Conservation (phyloP, 2,113 vertebrate species). For the Mystacornis crossleyi region DNA sequence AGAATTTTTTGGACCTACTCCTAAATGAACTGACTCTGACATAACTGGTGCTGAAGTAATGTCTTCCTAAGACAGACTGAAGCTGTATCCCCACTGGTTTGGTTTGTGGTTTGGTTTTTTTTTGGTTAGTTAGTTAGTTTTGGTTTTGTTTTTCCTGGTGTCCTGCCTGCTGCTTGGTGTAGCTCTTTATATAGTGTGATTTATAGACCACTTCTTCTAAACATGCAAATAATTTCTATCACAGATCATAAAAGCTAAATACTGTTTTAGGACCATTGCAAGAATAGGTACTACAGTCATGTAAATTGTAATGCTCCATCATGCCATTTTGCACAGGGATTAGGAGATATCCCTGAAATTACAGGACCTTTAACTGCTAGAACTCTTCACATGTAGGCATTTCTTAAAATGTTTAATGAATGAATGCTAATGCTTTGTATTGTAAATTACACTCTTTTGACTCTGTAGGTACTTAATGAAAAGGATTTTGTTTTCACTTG, state of each 20-base stretch:
- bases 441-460: not conserved
- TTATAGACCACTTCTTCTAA: slow-evolving; percentile 2
- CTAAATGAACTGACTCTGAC: not conserved
- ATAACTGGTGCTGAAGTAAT: not conserved
- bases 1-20: not conserved
- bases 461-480: not conserved
- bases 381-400: not conserved
- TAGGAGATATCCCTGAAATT: not conserved
- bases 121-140: not conserved
- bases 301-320: not conserved
- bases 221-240: slow-evolving; percentile 1
- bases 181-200: not conserved
- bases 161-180: not conserved
- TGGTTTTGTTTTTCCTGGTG: not conserved
- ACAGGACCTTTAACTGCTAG: not conserved
- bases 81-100: not conserved
- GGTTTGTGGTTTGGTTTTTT: not conserved
- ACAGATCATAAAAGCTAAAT: slow-evolving; percentile 5
- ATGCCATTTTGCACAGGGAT: not conserved
- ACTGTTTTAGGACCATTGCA: not conserved
- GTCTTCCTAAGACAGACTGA: not conserved
- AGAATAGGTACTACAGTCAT: not conserved
- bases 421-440: not conserved
- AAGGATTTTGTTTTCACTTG: slow-evolving; percentile 35
- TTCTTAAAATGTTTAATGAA: not conserved